A percentile compares a stretch with the other conserved stretches of the same genome.
Conservation (phyloP, 2,797 vertebrate genomes). For the Galaxias olidus region DNA sequence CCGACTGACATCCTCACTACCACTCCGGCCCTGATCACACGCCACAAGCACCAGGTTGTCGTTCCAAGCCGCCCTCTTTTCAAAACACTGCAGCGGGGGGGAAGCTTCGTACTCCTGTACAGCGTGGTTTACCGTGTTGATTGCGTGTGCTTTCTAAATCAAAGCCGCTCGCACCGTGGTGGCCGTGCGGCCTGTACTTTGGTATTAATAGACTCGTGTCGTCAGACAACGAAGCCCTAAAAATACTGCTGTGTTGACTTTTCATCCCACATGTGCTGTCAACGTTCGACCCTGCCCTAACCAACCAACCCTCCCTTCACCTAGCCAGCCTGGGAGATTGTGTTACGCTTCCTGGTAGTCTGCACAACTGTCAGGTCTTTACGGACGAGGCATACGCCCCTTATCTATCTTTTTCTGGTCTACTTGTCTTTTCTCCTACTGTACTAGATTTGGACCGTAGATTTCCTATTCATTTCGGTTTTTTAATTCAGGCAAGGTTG, state of each 20-base stretch:
- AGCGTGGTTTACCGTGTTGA: conserved; percentile 44
- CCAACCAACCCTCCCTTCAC: conserved; percentile 42
- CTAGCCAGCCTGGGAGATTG: conserved; percentile 29
- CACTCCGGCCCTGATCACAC: conserved; percentile 45
- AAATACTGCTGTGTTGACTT: conserved; percentile 54
- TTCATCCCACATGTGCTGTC: conserved; percentile 44
- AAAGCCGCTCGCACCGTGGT: conserved; percentile 50
- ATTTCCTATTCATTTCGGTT: too few species aligned
- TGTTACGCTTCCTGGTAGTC: conserved; percentile 37
- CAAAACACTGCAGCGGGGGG: conserved; percentile 46
- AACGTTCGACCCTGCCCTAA: conserved; percentile 57
- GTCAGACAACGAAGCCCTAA: conserved; percentile 49
- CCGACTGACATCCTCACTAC: conserved; percentile 57
- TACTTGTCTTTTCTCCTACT: too few species aligned
- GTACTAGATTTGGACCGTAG: too few species aligned
- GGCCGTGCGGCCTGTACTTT: conserved; percentile 65
- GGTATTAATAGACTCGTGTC: conserved; percentile 61
- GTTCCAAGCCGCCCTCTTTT: conserved; percentile 64
- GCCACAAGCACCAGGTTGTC: conserved; percentile 52
- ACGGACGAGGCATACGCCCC: neutral
- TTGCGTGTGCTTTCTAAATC: conserved; percentile 62
- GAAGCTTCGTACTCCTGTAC: conserved; percentile 40
- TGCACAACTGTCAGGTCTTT: conserved; percentile 17
- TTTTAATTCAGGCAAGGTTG: too few species aligned
- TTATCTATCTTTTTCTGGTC: conserved; percentile 15